phyloP scores from a whole-genome alignment of 2,113 vertebrate species.

The Panthera leo region DNA sequence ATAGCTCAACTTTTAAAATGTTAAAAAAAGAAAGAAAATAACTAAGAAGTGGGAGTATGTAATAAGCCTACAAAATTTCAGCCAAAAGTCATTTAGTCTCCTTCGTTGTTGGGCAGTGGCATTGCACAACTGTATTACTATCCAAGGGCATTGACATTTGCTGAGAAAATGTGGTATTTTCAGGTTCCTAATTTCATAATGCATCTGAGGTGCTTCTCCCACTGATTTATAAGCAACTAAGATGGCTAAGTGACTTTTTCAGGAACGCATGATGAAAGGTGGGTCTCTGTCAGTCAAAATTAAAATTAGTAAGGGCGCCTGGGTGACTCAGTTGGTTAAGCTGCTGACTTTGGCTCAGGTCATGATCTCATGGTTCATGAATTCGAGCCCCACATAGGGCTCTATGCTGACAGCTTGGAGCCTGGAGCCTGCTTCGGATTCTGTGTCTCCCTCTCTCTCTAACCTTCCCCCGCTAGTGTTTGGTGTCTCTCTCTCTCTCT shows the following conservation, averaged over 20 bases:
- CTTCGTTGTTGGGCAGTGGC: not conserved
- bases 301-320: not conserved
- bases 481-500: no score
- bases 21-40: constrained; percentile 3
- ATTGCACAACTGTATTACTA: not conserved
- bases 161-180: constrained; percentile 8
- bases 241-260: not conserved
- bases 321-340: no score
- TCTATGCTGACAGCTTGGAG: no score
- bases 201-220: not conserved
- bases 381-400: no score
- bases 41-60: not conserved
- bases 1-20: not conserved
- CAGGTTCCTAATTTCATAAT: not conserved
- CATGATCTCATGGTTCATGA: no score
- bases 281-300: not conserved
- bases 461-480: no score
- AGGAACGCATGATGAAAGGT: not conserved
- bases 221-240: constrained; percentile 14
- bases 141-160: not conserved
- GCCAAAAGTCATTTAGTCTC: not conserved
- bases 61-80: not conserved
- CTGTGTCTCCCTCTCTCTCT: no score
- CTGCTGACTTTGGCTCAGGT: no score
- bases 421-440: no score